Base-by-base conservation (phyloP, 1,140 invertebrate genomes). In the Ceratosolen fusciceps region DNA sequence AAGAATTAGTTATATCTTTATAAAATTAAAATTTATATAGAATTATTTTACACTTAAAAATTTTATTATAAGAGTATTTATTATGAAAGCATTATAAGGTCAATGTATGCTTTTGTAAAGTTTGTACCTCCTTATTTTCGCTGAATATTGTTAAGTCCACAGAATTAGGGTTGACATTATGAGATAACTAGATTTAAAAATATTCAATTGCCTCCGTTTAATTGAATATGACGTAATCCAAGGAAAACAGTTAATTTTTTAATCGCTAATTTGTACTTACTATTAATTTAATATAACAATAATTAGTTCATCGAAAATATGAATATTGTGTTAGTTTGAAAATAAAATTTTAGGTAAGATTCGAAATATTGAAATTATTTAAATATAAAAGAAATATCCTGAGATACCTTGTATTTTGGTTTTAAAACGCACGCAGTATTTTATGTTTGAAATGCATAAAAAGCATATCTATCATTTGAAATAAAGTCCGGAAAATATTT, bases 201-300 rank as follows among this genome's bases (percentile, higher is more conserved):
- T 31, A 79, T 79, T 74, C 77, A 68, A 79, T 79, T 79, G 74
- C 77, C 58, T n/a, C n/a, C 8, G 68, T 74, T 74, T 79, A 74
- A 74, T 74, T 58, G 58, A 79, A 65, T 54, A 43, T 24, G n/a
- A 4, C 39, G 39, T 26, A 26, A 31, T 52, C 21, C 10, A 10
- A 21, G 14, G 10, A 43, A 73, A 79, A 79, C 56, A 74, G 58
- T 31, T 56, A 67, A 79, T 74, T 74, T 73, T 73, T n/a, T 43
- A 74, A 74, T 74, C 19, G n/a, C 47, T 79, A 31, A 74, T 79
- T 79, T 79, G 52, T 39, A 77, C 67, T 58, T 39, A 73, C 54
- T 72, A 26, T 24, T 8, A n/a, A 43, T 58, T 7, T 24, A 19
- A 31, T 71, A 16, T 9, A 49, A 12, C 19, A 21, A 73, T 73